A percentile compares a stretch with the other conserved stretches of the same genome.
Evolutionary conservation across 1,140 invertebrate genomes (phyloP).

Genomic region (Babylonia areolata): DNA sequence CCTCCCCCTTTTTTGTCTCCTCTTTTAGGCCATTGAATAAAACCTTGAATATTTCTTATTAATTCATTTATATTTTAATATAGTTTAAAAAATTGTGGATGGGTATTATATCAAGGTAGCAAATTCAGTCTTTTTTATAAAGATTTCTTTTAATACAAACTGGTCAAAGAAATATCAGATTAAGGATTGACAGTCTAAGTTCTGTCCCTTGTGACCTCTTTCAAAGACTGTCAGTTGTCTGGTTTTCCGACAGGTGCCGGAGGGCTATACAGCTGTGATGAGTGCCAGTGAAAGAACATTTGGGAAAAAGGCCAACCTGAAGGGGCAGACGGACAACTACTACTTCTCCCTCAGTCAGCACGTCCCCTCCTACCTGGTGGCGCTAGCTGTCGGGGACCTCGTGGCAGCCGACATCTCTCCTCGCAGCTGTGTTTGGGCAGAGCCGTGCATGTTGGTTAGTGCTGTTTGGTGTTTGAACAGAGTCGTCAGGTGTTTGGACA

Average conservation of each 20-base stretch:
- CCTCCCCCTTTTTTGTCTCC: too few species aligned
- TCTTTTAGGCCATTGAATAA: too few species aligned
- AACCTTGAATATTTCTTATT: too few species aligned
- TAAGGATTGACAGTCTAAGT: too few species aligned
- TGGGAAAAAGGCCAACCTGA: slow-evolving; percentile 52
- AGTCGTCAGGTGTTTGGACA: too few species aligned
- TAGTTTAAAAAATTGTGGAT: too few species aligned
- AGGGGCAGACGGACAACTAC: slow-evolving; percentile 83
- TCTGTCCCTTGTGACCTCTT: too few species aligned
- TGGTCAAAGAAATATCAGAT: too few species aligned
- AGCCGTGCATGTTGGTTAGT: slow-evolving; percentile 74
- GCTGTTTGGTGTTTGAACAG: not conserved
- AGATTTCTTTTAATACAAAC: too few species aligned
- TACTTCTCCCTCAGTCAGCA: slow-evolving; percentile 82
- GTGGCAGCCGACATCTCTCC: slow-evolving; percentile 83
- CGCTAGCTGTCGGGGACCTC: slow-evolving; percentile 89
- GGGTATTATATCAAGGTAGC: too few species aligned
- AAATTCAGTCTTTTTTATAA: too few species aligned
- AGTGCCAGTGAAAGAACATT: slow-evolving; percentile 81
- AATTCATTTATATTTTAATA: too few species aligned
- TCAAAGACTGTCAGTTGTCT: not conserved
- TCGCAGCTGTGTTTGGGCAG: slow-evolving; percentile 89
- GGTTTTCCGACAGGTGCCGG: slow-evolving; percentile 50
- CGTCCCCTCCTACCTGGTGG: slow-evolving; percentile 82
- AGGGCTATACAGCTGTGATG: slow-evolving; percentile 87